Evolutionary conservation across 2,888 invertebrate species (phyloP).

Genomic region (Drosophila atripex): DNA sequence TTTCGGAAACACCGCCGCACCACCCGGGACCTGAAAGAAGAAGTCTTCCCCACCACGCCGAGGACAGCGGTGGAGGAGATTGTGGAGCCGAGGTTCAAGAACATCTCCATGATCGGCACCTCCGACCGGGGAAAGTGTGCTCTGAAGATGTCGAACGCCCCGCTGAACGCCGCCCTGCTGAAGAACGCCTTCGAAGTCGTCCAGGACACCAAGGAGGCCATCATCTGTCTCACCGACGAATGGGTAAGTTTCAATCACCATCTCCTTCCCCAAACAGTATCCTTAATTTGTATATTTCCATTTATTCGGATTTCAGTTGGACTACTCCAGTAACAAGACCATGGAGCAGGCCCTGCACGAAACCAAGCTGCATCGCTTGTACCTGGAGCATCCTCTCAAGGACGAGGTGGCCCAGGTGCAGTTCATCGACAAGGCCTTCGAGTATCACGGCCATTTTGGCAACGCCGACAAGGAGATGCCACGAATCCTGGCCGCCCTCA

Average conservation of each 20-base stretch:
- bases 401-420: not conserved
- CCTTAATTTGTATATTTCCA: not conserved
- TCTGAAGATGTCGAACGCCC: not conserved
- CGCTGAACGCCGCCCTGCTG: not conserved
- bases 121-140: not conserved
- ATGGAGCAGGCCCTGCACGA: not conserved
- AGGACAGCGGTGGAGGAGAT: not conserved
- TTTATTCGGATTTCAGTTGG: not conserved
- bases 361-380: not conserved
- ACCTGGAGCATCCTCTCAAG: slow-evolving; percentile 35
- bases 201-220: slow-evolving; percentile 1
- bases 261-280: too few relatives aligned
- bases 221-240: slow-evolving; percentile 11
- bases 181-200: not conserved
- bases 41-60: not conserved
- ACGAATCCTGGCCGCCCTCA: slow-evolving; percentile 55
- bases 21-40: not conserved
- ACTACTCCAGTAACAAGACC: not conserved
- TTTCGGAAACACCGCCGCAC: not conserved
- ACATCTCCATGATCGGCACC: not conserved
- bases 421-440: not conserved
- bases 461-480: slow-evolving; percentile 43
- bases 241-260: slow-evolving; percentile 24
- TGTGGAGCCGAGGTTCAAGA: not conserved
- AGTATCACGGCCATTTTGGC: not conserved